Percentiles rank a stretch among this genome's conserved stretches.
Evolutionary conservation across 2,797 vertebrate genomes (phyloP).

Genomic region (Pseudomugil gertrudae): DNA sequence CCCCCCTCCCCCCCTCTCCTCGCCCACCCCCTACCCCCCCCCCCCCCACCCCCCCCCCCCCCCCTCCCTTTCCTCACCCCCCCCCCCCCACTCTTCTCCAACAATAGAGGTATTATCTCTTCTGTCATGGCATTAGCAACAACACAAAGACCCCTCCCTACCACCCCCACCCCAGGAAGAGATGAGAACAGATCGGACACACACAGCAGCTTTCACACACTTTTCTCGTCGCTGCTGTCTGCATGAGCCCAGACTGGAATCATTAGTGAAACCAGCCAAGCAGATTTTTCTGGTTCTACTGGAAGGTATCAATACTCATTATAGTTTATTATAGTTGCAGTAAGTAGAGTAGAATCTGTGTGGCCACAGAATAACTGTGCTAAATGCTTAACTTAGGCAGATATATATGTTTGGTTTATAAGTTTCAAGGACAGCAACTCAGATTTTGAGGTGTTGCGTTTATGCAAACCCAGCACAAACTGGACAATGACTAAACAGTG

Average conservation of each 20-base stretch:
- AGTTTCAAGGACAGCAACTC: slow-evolving; percentile 4
- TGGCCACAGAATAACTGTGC: slow-evolving; percentile 17
- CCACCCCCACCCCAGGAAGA: slow-evolving; percentile 72
- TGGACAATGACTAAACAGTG: neutral
- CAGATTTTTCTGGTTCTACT: slow-evolving; percentile 25
- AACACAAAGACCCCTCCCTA: slow-evolving; percentile 71
- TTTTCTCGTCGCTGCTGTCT: slow-evolving; percentile 30
- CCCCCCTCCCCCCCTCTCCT: too few relatives aligned
- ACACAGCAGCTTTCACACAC: slow-evolving; percentile 70
- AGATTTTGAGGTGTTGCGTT: neutral
- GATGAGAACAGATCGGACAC: slow-evolving; percentile 71
- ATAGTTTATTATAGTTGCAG: slow-evolving; percentile 17
- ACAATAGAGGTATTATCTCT: slow-evolving; percentile 78
- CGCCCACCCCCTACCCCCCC: too few relatives aligned
- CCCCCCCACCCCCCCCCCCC: too few relatives aligned
- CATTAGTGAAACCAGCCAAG: slow-evolving; percentile 41
- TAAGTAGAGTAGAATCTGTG: neutral
- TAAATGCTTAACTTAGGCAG: slow-evolving; percentile 22
- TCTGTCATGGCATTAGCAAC: slow-evolving; percentile 73
- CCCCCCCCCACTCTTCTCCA: too few relatives aligned
- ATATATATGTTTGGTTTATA: slow-evolving; percentile 11
- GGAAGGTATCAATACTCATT: slow-evolving; percentile 25
- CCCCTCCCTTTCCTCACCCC: too few relatives aligned
- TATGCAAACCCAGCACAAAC: neutral
- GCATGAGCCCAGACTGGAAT: slow-evolving; percentile 24